Conservation (phyloP, 2,113 vertebrate species). For the Ramphastos sulfuratus region DNA sequence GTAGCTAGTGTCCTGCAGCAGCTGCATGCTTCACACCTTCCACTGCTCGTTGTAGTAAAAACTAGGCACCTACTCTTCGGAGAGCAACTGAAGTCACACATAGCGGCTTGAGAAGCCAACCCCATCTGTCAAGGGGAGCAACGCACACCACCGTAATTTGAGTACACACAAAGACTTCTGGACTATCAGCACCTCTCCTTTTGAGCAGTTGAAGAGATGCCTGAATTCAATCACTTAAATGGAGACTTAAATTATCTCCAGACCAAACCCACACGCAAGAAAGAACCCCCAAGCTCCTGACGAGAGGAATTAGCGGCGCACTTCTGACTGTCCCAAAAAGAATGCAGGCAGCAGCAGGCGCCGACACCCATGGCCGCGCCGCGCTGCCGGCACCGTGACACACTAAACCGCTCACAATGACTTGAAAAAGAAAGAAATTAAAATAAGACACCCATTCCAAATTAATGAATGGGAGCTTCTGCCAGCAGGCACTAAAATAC, state of each 20-base stretch:
- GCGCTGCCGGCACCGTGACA: not conserved
- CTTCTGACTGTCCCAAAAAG: slow-evolving; percentile 13
- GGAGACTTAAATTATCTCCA: not conserved
- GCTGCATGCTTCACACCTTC: not conserved
- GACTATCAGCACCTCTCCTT: not conserved
- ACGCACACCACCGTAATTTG: accelerated
- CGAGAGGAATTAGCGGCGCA: not conserved
- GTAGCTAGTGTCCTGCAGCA: not conserved
- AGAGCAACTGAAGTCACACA: accelerated
- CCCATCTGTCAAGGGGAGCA: not conserved
- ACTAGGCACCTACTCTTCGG: not conserved
- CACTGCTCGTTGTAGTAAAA: not conserved
- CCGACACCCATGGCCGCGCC: not conserved
- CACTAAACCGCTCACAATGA: not conserved
- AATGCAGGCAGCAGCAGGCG: not conserved
- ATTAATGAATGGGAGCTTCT: not conserved
- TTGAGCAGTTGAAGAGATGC: not conserved
- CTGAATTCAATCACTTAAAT: not conserved
- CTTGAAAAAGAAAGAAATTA: not conserved
- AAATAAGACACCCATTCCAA: slow-evolving; percentile 1
- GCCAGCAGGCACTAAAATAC: not conserved
- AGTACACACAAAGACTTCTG: not conserved
- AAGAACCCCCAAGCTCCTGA: not conserved
- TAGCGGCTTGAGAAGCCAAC: not conserved
- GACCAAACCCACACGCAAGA: not conserved